Conservation (phyloP, 37 sponge, comb jelly and placozoan species). For the Tethya wilhelma region DNA sequence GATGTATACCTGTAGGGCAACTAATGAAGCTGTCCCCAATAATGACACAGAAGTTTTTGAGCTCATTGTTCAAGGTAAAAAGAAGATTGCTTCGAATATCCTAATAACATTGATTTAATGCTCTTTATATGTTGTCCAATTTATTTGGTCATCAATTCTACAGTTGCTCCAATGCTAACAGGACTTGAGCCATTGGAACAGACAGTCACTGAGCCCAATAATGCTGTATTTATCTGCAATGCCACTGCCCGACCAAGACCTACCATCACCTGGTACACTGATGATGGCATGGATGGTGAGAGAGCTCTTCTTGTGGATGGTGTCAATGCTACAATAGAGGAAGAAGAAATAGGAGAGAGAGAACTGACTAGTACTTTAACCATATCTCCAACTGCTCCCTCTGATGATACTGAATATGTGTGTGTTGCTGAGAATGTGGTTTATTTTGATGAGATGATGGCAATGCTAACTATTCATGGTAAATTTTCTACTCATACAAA, state of each 20-base stretch:
- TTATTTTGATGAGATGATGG: too few species aligned
- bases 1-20: constrained; percentile 54
- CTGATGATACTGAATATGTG: constrained; percentile 46
- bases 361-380: constrained; percentile 32
- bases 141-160: background rate
- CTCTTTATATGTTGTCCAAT: too few species aligned
- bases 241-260: constrained; percentile 58
- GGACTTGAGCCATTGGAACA: background rate
- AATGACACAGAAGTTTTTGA: constrained; percentile 17
- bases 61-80: constrained; percentile 40
- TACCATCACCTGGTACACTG: constrained; percentile 62
- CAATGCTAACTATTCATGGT: too few species aligned
- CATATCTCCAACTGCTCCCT: constrained; percentile 3
- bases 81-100: too few species aligned
- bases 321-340: background rate
- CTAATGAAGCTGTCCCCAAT: constrained; percentile 14
- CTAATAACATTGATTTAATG: background rate
- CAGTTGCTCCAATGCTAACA: constrained; percentile 19
- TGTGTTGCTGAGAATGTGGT: constrained; percentile 64
- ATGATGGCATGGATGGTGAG: too few species aligned
- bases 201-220: background rate
- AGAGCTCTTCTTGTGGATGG: too few species aligned
- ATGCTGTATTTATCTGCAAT: constrained; percentile 35
- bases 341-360: constrained; percentile 1
- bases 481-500: too few species aligned